Conservation (phyloP, 2,113 vertebrate species). For the Miniopterus natalensis region DNA sequence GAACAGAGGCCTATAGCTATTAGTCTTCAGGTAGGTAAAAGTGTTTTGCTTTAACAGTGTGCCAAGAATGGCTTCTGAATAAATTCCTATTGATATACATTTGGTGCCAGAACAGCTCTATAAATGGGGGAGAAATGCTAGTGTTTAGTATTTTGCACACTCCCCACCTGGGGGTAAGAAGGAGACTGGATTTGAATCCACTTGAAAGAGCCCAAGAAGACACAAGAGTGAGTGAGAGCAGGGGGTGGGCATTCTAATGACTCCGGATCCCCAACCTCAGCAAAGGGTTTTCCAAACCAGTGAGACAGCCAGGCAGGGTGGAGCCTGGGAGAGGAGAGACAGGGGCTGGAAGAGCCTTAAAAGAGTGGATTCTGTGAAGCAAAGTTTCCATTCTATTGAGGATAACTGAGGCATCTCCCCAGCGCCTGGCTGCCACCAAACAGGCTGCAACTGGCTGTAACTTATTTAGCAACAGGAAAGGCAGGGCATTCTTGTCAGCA, state of each 20-base stretch:
- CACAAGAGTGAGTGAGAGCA: constrained; percentile 20
- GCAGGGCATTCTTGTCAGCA: constrained; percentile 72
- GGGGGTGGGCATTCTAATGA: background rate
- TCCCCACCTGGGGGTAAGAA: background rate
- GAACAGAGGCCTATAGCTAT: background rate
- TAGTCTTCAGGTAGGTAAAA: background rate
- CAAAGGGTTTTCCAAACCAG: constrained; percentile 54
- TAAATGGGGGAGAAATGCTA: constrained; percentile 24
- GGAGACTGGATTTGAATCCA: constrained; percentile 59
- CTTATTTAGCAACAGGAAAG: constrained; percentile 81
- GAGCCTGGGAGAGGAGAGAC: constrained; percentile 24
- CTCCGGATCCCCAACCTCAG: background rate
- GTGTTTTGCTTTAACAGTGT: constrained; percentile 28
- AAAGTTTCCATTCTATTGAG: constrained; percentile 67
- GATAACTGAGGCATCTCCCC: constrained; percentile 63
- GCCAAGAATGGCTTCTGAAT: constrained; percentile 53
- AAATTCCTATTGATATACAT: constrained; percentile 35
- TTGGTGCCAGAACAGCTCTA: constrained; percentile 58
- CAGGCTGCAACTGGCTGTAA: constrained; percentile 67
- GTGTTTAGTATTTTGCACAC: constrained; percentile 73
- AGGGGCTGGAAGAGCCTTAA: constrained; percentile 36
- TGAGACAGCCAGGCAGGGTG: constrained; percentile 35
- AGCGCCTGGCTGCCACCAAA: constrained; percentile 62
- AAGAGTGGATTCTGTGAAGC: constrained; percentile 50
- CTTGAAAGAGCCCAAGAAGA: constrained; percentile 61